Evolutionary conservation across 35 echinoderm and acorn worm species (phyloP), one percentile per base, ranked within the genome.

Genomic region (Chiridota heheva): DNA sequence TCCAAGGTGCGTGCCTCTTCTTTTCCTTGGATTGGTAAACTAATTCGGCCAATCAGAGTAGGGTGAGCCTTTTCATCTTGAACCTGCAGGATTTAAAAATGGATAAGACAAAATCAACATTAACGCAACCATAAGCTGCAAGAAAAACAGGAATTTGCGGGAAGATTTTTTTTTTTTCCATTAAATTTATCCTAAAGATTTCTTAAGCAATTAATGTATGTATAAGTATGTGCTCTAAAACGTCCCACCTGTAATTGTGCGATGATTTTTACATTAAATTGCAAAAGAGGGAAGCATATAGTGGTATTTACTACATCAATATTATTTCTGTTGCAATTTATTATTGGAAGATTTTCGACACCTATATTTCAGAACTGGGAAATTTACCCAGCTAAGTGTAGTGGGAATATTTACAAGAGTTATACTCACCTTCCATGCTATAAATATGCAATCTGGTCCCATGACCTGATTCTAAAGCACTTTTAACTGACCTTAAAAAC

Each of bases 21-120:
- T 18, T 69, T 74, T 32, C 66, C 62, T 0, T 7, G 38, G 49
- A 91, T 42, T 70, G 94, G 94, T 30, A 97, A 91, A 13, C 48
- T 76, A 13, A 97, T 81, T 26, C 68, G 61, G 13, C 88, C 94
- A 46, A 97, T 69, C 36, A 79, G 84, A 3, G 88, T 70, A 30
- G 80, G 69, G 47, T 65, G 55, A 29, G 64, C 53, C 59, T 88
- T 91, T 75, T 97, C 89, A 47, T 67, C 40, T 46, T 84, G 79
- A 33, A 55, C 88, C 94, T 97, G 68, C 12, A 39, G 31, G 18
- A 78, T 44, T 29, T 5, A 17, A 67, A 5, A 61, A 60, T 37
- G 53, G 7, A 72, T 16, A 71, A 60, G 32, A 48, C 35, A 36
- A 80, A 66, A 20, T 1, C 16, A 26, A 1, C n/a, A 40, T 40